Percentiles rank a stretch among this genome's conserved stretches.
Evolutionary conservation across 2,113 vertebrate species (phyloP).

Genomic region (Azemiops feae): DNA sequence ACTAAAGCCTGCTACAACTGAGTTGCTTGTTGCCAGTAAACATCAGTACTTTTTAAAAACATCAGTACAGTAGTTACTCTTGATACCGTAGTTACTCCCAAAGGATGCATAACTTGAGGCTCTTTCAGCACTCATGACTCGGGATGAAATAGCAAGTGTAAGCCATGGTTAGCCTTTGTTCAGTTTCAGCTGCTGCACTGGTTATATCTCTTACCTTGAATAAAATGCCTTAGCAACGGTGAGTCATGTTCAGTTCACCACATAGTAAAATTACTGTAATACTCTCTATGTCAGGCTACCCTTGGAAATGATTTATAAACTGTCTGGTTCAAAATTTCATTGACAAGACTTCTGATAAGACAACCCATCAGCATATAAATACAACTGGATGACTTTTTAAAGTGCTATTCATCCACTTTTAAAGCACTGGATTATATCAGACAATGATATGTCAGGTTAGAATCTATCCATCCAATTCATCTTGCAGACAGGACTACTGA

Average conservation of each 20-base stretch:
- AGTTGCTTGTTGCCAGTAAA: neutral
- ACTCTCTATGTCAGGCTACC: neutral
- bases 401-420: neutral
- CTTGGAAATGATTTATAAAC: neutral
- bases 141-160: neutral
- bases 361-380: neutral
- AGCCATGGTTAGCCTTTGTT: neutral
- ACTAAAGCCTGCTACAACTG: neutral
- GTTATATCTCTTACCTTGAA: neutral
- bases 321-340: neutral
- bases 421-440: neutral
- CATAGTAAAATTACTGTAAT: neutral
- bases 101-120: neutral
- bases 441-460: neutral
- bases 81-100: neutral
- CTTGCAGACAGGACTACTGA: neutral
- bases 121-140: neutral
- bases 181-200: neutral
- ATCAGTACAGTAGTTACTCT: neutral
- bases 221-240: neutral
- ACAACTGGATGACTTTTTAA: neutral
- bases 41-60: neutral
- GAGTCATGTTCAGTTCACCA: neutral
- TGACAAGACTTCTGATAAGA: neutral
- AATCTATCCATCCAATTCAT: neutral